Conservation (phyloP, 2,113 vertebrate genomes). For the Pterocles orientalis region DNA sequence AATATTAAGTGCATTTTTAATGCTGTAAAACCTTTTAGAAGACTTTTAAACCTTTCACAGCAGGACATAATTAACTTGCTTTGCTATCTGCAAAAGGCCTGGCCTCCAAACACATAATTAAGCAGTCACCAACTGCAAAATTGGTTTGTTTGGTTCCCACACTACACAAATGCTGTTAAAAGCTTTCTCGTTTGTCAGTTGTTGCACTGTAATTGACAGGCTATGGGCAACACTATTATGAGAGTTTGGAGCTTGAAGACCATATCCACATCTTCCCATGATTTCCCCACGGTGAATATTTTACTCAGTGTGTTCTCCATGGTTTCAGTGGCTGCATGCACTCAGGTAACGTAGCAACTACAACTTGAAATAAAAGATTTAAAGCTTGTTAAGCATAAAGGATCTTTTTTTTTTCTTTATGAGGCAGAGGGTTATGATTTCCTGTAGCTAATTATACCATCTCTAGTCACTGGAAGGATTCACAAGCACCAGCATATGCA, state of each 20-base stretch:
- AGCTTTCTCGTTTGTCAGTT: slow-evolving; percentile 24
- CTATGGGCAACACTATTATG: not conserved
- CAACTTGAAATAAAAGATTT: not conserved
- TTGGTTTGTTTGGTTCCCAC: not conserved
- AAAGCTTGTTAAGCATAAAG: not conserved
- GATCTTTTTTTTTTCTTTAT: not conserved
- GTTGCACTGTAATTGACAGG: not conserved
- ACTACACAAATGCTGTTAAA: not conserved
- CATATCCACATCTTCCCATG: not conserved
- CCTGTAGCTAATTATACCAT: not conserved
- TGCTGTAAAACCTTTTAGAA: slow-evolving; percentile 12
- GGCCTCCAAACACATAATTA: slow-evolving; percentile 18
- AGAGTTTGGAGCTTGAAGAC: not conserved
- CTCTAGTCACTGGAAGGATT: not conserved
- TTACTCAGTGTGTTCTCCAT: not conserved
- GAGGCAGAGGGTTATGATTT: not conserved
- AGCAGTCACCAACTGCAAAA: slow-evolving; percentile 35
- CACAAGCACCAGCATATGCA: slow-evolving; percentile 3
- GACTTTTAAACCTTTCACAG: not conserved
- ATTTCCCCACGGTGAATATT: not conserved
- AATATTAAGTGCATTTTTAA: slow-evolving; percentile 22
- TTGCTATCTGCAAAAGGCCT: slow-evolving; percentile 15
- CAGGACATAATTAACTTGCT: slow-evolving; percentile 22
- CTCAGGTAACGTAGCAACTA: not conserved
- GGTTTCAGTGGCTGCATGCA: not conserved